phyloP scores from a whole-genome alignment of 2,113 vertebrate species.

The Lagopus muta region DNA sequence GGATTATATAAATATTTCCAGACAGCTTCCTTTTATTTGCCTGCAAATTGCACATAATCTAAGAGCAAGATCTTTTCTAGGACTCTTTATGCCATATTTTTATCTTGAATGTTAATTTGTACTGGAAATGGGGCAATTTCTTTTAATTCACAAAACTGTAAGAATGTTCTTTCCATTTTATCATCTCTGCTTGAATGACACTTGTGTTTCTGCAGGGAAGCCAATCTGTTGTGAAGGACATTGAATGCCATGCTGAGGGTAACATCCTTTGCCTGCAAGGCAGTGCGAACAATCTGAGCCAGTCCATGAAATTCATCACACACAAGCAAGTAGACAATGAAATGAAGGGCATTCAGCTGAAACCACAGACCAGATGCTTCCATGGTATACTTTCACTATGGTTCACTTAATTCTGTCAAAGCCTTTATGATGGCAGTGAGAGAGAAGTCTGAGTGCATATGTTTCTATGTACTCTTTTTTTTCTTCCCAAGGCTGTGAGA shows the following conservation, averaged over 20 bases:
- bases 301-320: constrained; percentile 43
- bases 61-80: background rate
- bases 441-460: constrained; percentile 2
- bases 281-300: constrained; percentile 27
- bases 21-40: background rate
- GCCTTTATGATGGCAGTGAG: constrained; percentile 19
- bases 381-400: constrained; percentile 4
- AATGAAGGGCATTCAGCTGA: constrained; percentile 60
- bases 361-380: constrained; percentile 64
- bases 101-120: background rate
- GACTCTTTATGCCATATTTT: background rate
- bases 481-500: constrained; percentile 15
- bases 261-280: constrained; percentile 39
- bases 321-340: constrained; percentile 33
- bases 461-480: background rate
- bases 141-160: background rate
- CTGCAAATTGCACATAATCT: background rate
- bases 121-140: background rate
- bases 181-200: constrained; percentile 19
- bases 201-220: background rate
- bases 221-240: constrained; percentile 42
- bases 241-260: background rate
- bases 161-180: background rate
- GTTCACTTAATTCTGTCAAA: constrained; percentile 71
- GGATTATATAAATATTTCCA: background rate